A percentile compares a stretch with the other conserved stretches of the same genome.
phyloP scores from a whole-genome alignment of 1,140 invertebrate genomes.

The Drosophila rhopaloa region DNA sequence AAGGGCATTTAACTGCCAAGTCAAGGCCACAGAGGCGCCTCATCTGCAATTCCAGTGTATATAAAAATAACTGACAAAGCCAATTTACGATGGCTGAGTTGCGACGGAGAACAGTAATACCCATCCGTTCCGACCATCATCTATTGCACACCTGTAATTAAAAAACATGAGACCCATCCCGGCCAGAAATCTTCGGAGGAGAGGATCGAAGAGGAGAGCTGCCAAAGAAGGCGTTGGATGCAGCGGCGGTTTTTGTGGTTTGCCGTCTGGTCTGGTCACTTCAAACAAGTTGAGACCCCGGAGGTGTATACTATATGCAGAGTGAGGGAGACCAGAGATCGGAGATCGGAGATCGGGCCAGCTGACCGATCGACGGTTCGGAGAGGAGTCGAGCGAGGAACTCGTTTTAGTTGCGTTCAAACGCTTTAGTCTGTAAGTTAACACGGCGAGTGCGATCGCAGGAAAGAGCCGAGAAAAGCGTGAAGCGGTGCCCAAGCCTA shows the following conservation, averaged over 20 bases:
- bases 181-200: slow-evolving; percentile 3
- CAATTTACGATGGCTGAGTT: slow-evolving; percentile 16
- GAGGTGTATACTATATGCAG: slow-evolving; percentile 2
- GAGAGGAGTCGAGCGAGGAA: slow-evolving; percentile 67
- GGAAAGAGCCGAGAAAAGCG: slow-evolving; percentile 18
- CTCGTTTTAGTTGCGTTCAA: slow-evolving; percentile 81
- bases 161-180: slow-evolving; percentile 40
- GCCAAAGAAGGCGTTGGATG: slow-evolving; percentile 24
- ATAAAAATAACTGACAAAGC: slow-evolving; percentile 36
- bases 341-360: slow-evolving; percentile 16
- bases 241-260: slow-evolving; percentile 10
- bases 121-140: slow-evolving; percentile 28
- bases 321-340: slow-evolving; percentile 14
- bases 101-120: slow-evolving; percentile 5
- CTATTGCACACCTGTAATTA: slow-evolving; percentile 58
- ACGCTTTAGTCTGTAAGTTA: slow-evolving; percentile 82
- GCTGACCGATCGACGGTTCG: slow-evolving; percentile 53
- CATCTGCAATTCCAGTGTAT: slow-evolving; percentile 8
- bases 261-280: slow-evolving; percentile 26
- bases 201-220: slow-evolving; percentile 11
- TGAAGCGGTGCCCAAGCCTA: slow-evolving; percentile 43
- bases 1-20: not conserved
- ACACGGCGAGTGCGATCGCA: slow-evolving; percentile 67
- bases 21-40: slow-evolving; percentile 6
- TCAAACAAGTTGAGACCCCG: slow-evolving; percentile 52